phyloP scores from a whole-genome alignment of 2,797 vertebrate genomes.

The Myioborus melanocephalus region DNA sequence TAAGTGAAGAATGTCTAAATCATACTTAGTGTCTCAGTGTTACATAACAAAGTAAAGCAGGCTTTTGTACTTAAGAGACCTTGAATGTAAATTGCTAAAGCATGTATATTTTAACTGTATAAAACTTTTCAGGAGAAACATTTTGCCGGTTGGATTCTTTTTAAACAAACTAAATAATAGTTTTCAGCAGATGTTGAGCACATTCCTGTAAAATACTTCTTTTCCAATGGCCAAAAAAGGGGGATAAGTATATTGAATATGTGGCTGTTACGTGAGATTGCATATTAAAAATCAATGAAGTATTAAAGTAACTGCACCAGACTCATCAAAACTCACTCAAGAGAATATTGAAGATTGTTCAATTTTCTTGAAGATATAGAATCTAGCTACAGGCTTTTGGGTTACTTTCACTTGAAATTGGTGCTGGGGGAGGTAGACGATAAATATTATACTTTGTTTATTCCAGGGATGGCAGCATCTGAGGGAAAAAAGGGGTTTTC shows the following conservation, averaged over 20 bases:
- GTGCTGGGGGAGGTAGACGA: neutral
- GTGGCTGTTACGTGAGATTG: neutral
- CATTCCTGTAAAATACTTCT: neutral
- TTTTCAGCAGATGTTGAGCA: neutral
- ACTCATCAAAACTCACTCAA: neutral
- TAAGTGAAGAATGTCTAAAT: neutral
- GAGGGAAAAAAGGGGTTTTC: neutral
- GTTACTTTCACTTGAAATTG: neutral
- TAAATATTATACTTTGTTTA: neutral
- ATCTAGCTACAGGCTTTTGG: neutral
- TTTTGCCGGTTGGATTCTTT: constrained; percentile 16
- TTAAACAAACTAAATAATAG: neutral
- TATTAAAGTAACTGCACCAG: neutral
- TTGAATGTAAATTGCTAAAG: constrained; percentile 45
- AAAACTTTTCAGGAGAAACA: constrained; percentile 24
- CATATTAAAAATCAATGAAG: neutral
- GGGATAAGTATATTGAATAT: rapidly evolving
- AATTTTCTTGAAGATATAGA: neutral
- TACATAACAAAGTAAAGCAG: constrained; percentile 22
- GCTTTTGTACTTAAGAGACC: constrained; percentile 4
- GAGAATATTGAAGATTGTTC: neutral
- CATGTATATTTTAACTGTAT: constrained; percentile 70
- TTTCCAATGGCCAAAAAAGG: neutral
- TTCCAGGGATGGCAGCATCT: neutral
- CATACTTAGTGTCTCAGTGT: neutral